Percentiles rank a stretch among this genome's conserved stretches.
These are phyloP conservation scores for Mustelus asterias DNA, from an alignment of 2,113 vertebrate species.

Conservation along the genomic window DNA sequence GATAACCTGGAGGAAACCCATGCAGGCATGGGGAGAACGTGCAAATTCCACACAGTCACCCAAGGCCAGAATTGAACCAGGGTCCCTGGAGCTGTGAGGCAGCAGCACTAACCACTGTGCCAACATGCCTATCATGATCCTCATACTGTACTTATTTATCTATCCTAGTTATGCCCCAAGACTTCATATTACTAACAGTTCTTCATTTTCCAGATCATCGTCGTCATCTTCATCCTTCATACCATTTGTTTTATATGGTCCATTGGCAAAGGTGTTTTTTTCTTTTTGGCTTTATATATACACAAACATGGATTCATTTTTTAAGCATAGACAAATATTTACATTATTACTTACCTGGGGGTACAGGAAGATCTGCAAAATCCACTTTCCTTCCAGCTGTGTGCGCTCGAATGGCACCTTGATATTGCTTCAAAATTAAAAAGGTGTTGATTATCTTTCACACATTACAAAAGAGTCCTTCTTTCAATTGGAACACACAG, in stretches of 20 bases:
- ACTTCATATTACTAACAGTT: conserved; percentile 70
- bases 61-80: too few species aligned
- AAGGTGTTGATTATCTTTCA: background rate
- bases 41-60: too few species aligned
- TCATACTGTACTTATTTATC: background rate
- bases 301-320: background rate
- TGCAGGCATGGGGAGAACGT: too few species aligned
- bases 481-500: conserved; percentile 32
- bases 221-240: conserved; percentile 77
- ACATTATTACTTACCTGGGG: conserved; percentile 67
- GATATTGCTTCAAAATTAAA: conserved; percentile 78
- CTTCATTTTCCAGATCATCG: conserved; percentile 63
- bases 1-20: too few species aligned
- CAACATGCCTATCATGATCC: background rate
- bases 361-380: conserved; percentile 82
- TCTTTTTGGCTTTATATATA: background rate
- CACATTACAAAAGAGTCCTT: background rate
- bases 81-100: too few species aligned
- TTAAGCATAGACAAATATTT: background rate
- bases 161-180: background rate
- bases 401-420: conserved; percentile 78
- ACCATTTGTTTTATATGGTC: conserved; percentile 85
- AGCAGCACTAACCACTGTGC: too few species aligned
- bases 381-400: conserved; percentile 76
- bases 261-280: conserved; percentile 79